Evolutionary conservation across 1,140 invertebrate genomes (phyloP).

Genomic region (Tachypleus tridentatus): DNA sequence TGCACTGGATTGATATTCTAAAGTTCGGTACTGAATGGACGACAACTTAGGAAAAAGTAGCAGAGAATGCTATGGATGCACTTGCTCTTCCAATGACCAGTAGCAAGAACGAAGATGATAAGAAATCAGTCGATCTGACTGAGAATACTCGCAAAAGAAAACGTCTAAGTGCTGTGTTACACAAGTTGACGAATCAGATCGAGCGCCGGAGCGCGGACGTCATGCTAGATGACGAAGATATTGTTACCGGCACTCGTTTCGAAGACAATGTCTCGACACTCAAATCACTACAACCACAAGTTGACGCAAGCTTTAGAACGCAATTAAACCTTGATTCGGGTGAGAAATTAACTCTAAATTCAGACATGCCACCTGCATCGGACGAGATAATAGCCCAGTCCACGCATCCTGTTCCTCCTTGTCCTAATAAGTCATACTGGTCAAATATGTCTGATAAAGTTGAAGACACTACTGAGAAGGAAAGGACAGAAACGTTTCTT

Average conservation of each 20-base stretch:
- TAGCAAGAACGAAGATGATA: constrained; percentile 14
- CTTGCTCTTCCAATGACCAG: constrained; percentile 5
- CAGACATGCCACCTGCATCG: no score
- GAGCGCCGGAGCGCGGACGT: constrained; percentile 17
- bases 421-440: not conserved
- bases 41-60: no score
- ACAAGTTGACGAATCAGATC: constrained; percentile 46
- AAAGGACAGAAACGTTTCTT: no score
- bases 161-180: constrained; percentile 55
- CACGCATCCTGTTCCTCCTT: not conserved
- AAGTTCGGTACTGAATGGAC: no score
- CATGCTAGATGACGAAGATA: not conserved
- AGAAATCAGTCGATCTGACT: constrained; percentile 2
- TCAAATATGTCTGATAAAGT: not conserved
- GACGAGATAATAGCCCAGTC: no score
- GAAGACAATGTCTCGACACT: constrained; percentile 26
- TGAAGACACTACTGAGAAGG: constrained; percentile 25
- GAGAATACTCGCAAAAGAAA: constrained; percentile 47
- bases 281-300: constrained; percentile 20
- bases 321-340: constrained; percentile 10
- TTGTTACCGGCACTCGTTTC: no score
- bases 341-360: not conserved
- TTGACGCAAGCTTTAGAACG: constrained; percentile 19
- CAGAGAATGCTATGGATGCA: no score
- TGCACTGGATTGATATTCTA: no score